Evolutionary conservation across 2,888 invertebrate species (phyloP).

Genomic region (Hypercompe scribonia): DNA sequence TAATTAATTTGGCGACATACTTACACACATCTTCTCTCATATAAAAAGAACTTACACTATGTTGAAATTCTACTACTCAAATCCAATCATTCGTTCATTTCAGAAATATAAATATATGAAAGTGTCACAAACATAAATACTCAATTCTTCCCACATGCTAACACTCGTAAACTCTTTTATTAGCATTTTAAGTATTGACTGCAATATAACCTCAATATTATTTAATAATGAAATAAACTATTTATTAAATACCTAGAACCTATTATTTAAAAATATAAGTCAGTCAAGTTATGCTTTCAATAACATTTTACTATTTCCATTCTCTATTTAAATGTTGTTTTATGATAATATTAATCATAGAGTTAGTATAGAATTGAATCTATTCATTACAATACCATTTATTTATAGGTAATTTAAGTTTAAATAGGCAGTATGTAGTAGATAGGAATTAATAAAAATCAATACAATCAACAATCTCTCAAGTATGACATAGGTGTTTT

Average conservation of each 20-base stretch:
- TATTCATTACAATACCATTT: neutral
- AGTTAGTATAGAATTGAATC: neutral
- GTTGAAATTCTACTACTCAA: too few relatives aligned
- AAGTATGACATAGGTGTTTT: too few relatives aligned
- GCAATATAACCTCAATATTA: neutral
- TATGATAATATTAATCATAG: neutral
- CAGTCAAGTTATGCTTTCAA: neutral
- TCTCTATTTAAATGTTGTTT: neutral
- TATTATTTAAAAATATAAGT: neutral
- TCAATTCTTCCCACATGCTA: neutral
- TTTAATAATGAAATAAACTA: neutral
- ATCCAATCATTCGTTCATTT: too few relatives aligned
- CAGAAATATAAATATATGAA: neutral
- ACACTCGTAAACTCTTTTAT: neutral
- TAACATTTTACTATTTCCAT: neutral
- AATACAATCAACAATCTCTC: too few relatives aligned
- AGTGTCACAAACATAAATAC: neutral
- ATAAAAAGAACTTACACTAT: too few relatives aligned
- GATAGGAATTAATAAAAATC: too few relatives aligned
- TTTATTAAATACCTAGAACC: neutral
- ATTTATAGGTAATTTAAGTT: neutral
- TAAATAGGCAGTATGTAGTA: neutral
- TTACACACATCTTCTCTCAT: too few relatives aligned
- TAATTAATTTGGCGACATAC: too few relatives aligned
- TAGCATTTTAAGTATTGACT: neutral